These are phyloP conservation scores for Reinhardtius hippoglossoides DNA, from an alignment of 2,113 vertebrate species.

Conservation along the genomic window DNA sequence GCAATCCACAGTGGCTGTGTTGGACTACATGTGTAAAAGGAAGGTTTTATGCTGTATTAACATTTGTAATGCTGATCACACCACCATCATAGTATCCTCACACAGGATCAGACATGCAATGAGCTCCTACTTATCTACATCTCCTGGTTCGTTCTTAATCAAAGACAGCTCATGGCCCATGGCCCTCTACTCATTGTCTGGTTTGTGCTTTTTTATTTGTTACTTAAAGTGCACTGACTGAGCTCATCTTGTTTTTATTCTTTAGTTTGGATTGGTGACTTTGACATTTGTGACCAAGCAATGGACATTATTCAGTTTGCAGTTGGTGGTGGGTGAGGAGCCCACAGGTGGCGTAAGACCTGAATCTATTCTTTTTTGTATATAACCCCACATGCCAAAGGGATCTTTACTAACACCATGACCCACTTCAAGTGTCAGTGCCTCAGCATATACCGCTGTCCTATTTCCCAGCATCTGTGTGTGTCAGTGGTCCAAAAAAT, in stretches of 20 bases:
- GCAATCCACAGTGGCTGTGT: background rate
- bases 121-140: conserved; percentile 1
- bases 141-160: background rate
- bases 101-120: background rate
- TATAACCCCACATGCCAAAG: background rate
- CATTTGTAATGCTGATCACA: background rate
- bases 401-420: background rate
- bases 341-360: background rate
- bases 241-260: background rate
- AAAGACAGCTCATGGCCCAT: no score
- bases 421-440: background rate
- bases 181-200: background rate
- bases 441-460: background rate
- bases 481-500: background rate
- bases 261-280: background rate
- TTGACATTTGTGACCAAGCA: background rate
- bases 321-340: background rate
- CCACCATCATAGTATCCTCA: background rate
- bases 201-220: background rate
- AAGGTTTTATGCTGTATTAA: conserved; percentile 22
- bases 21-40: conserved; percentile 40
- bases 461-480: background rate
- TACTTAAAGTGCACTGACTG: background rate
- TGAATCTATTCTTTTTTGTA: no score
- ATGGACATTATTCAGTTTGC: background rate